Evolutionary conservation across 2,888 invertebrate species (phyloP), one percentile per base, ranked within the genome.

Genomic region (Portevinia maculata): DNA sequence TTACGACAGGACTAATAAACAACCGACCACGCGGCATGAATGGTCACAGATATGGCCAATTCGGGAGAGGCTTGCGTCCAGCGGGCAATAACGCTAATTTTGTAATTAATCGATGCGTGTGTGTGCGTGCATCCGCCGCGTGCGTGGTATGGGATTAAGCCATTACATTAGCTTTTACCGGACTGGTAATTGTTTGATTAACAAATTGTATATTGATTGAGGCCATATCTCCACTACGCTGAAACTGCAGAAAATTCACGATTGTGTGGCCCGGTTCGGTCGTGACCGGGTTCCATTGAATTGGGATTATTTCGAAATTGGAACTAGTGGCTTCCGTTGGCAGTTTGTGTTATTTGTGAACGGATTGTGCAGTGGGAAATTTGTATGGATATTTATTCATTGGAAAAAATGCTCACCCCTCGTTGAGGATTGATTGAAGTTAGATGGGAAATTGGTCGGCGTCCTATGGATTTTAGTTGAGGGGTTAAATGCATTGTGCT

Each of bases 111-210:
- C 74, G 79, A 67, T 55, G 37, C 11, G 53, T 17, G 8, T 11
- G 60, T 21, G 41, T 34, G 30, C 1, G 50, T 15, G n/a, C n/a
- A n/a, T n/a, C n/a, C n/a, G n/a, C 11, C 24, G 24, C 24, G 5
- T 24, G 24, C 24, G 17, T 8, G 24, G 21, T 44, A 83, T 76
- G 46, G 48, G 65, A 83, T 83, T 76, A 76, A 62, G 76, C 71
- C 65, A 67, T 76, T 67, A 76, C 8, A 34, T 52, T 37, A 39
- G 48, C 48, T 60, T 39, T 50, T 24, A 30, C 53, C 60, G 34
- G 62, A 52, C 19, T 67, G 65, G 70, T 83, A 76, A 83, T 83
- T 83, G 76, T 83, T 83, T 83, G 76, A 71, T 76, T 75, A 83
- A 65, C 65, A 71, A 83, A 71, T 83, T 64, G 81, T 59, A 28